Base-by-base conservation (phyloP, 1,140 invertebrate species). In the Tenebrio molitor region DNA sequence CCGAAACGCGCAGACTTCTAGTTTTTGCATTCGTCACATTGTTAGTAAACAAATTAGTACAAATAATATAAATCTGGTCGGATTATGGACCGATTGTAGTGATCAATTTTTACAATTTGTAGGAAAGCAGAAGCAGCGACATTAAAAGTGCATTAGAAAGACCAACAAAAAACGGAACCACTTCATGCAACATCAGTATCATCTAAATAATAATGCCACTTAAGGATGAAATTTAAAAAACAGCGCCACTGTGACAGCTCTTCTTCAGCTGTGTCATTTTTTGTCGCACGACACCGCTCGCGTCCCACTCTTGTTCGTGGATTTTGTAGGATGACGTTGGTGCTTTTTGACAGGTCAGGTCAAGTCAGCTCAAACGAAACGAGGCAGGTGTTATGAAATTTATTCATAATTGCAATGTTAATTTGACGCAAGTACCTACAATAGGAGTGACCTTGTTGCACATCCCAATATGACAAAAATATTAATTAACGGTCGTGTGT, bases 81-180 rank as follows among this genome's bases (percentile, higher is more conserved):
- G 4, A 5, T 33, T 10, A 33, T 33, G 29, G 4, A 33, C 4
- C 4, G 10, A 4, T 33, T 10, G 29, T 10, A 33, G 29, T 33
- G 4, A 50, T 21, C 16, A 21, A 50, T 17, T 50, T 50, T 17
- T 17, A 3, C 15, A 50, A 50, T 21, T 10, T 19, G 10, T 17
- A 2, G 15, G 15, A 10, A 12, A 50, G 10, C 19, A 10, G 23
- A 19, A 50, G 16, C 19, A 21, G 15, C 19, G 44, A 17, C 19
- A 50, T 50, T 50, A 50, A 50, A 50, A 50, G 15, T 50, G 44
- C 44, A 50, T 50, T 50, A 50, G 44, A 50, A 50, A 21, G 44
- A 50, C 16, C 44, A 50, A 50, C 15, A 17, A 17, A 3, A 16
- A 50, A 10, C 44, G n/a, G n/a, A 21, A 21, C 44, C 19, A 21